A percentile compares a stretch with the other conserved stretches of the same genome.
Evolutionary conservation across 64 coral and sea anemone genomes (phyloP).

Genomic region (Actinia tenebrosa): DNA sequence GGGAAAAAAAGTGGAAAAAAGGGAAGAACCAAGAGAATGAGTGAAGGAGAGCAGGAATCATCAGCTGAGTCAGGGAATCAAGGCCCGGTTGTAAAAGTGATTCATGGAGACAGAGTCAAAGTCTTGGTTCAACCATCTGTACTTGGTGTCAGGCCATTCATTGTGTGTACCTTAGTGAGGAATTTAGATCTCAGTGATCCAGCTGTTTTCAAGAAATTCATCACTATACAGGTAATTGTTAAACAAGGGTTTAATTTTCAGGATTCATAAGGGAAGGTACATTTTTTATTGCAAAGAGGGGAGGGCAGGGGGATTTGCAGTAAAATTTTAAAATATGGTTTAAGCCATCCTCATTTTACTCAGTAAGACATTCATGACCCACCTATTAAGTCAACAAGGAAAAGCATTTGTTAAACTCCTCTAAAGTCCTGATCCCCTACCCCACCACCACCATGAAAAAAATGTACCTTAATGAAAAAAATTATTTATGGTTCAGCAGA

Average conservation of each 20-base stretch:
- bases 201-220: conserved; percentile 84
- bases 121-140: conserved; percentile 56
- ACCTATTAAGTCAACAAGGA: too few relatives aligned
- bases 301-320: too few relatives aligned
- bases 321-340: too few relatives aligned
- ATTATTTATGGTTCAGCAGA: too few relatives aligned
- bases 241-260: neutral
- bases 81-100: conserved; percentile 60
- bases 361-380: too few relatives aligned
- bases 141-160: conserved; percentile 63
- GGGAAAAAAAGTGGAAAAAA: conserved; percentile 83
- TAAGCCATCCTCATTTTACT: too few relatives aligned
- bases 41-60: conserved; percentile 35
- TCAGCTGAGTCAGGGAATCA: neutral
- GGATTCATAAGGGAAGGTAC: too few relatives aligned
- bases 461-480: too few relatives aligned
- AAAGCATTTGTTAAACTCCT: too few relatives aligned
- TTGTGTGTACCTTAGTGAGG: conserved; percentile 82
- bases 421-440: too few relatives aligned
- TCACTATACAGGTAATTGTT: conserved; percentile 73
- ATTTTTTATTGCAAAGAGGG: too few relatives aligned
- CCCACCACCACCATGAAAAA: too few relatives aligned
- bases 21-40: conserved; percentile 50
- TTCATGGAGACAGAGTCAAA: conserved; percentile 63
- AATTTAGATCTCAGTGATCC: conserved; percentile 63